Evolutionary conservation across 2,113 vertebrate species (phyloP), one percentile per base, ranked within the genome.

Genomic region (Brienomyrus brachyistius): DNA sequence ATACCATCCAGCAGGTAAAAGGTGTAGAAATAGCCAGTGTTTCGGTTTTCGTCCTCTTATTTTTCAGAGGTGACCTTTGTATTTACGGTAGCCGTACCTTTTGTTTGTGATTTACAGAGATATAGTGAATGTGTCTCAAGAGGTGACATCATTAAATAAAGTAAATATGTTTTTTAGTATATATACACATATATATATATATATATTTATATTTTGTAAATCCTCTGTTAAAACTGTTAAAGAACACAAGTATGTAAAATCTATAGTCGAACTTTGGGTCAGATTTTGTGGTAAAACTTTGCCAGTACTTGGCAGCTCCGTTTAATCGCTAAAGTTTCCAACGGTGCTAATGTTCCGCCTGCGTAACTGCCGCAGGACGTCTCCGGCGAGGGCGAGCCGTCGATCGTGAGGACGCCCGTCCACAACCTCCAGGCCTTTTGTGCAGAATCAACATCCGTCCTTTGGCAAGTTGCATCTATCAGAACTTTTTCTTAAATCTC

Each of bases 291-390:
- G 88, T 45, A 17, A 48, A 50, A 80, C 19, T 82, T 90, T 90
- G 89, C 90, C 90, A 70, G 59, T 2, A 62, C 83, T 91, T 89
- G 90, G 56, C 86, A 17, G 89, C 27, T 74, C 35, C 74, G 17
- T 19, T 70, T 31, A 13, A 31, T 80, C 17, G 88, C 89, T 84
- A 92, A 93, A 47, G 93, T 92, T 94, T 90, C 91, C 88, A 90
- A 92, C 90, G 95, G 95, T 96, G 95, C 95, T 96, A 94, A 94
- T 88, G 88, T 91, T 93, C n/a, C 8, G 19, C 8, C 82, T 10
- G 45, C 8, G 45, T 48, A n/a, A 21, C 9, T 40, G 45, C 0
- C 7, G 21, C 40, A 47, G 80, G 21, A n/a, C 9, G 5, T 45
- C 40, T 82, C 77, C 35, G 77, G 19, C 15, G 2, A 82, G 40